Base-by-base conservation (phyloP, 2,888 invertebrate species). In the Drosophila limbata region DNA sequence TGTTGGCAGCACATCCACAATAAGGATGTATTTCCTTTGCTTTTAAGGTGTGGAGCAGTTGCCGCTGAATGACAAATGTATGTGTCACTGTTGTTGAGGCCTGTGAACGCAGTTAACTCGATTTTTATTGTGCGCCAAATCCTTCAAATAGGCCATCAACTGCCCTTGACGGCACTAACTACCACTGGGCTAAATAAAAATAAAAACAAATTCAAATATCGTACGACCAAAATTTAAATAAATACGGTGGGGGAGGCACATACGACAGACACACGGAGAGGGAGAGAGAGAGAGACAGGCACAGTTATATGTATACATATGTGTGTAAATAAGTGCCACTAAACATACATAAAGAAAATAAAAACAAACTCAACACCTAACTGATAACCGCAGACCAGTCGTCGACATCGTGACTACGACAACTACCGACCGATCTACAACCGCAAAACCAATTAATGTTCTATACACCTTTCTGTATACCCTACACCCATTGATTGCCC, bases 371-470 rank as follows among this genome's bases (percentile, higher is more conserved):
- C 59, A 69, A 75, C 62, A 63, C 64, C 64, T 33, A 59, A 57
- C 89, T 84, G 83, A 84, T 84, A 88, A 84, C 84, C 87, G 65
- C 81, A 86, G 69, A 75, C 65, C 76, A 79, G 76, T 28, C 57
- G 80, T 67, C 67, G 80, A 60, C 68, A 37, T 77, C 77, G 77
- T 77, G 77, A 77, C 77, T 76, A 77, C 80, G 67, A 79, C 79
- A 75, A 77, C 76, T 57, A 62, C 48, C 44, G 37, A 62, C 48
- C 44, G 37, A 45, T 45, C 39, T 42, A 53, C 63, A 37, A 25
- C 42, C 35, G 19, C 45, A 64, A 15, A 52, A 39, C 21, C 42
- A 45, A 39, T 44, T 6, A 15, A 62, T 44, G 19, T 8, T 42
- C n/a, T 45, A 21, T 63, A 37, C 40, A 35, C 45, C 51, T 45